Conservation (phyloP, 2,888 invertebrate species). For the Amiota mariae region DNA sequence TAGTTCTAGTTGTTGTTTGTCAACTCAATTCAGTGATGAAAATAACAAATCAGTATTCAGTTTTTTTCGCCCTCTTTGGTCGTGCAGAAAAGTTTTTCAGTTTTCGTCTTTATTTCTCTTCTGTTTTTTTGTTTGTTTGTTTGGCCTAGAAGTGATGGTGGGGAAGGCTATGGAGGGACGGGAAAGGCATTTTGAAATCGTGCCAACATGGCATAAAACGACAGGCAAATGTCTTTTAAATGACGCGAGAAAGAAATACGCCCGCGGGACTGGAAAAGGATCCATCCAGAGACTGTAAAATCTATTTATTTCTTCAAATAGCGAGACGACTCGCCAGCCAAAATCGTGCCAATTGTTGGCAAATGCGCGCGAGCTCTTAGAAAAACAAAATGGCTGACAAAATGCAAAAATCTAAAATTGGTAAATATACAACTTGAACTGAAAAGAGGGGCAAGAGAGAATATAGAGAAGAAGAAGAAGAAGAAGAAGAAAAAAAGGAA, state of each 20-base stretch:
- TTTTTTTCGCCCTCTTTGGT: no score
- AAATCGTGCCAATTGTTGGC: conserved; percentile 13
- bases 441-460: not conserved
- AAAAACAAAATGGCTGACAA: not conserved
- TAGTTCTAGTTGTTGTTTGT: no score
- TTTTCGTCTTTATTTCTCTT: no score
- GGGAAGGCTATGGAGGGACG: not conserved
- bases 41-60: no score
- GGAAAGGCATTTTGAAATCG: conserved; percentile 50
- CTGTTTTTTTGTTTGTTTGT: no score
- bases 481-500: not conserved
- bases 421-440: not conserved
- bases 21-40: no score
- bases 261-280: conserved; percentile 55
- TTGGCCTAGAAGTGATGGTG: not conserved
- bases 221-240: conserved; percentile 71
- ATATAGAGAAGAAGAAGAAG: not conserved
- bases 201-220: conserved; percentile 69
- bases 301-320: conserved; percentile 58
- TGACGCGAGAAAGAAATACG: conserved; percentile 68
- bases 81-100: conserved; percentile 18
- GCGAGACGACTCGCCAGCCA: conserved; percentile 54
- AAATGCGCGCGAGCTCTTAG: conserved; percentile 15
- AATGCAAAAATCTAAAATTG: not conserved
- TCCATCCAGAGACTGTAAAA: conserved; percentile 59